Conservation (phyloP, 2,797 vertebrate species). For the Sparidentex hasta region DNA sequence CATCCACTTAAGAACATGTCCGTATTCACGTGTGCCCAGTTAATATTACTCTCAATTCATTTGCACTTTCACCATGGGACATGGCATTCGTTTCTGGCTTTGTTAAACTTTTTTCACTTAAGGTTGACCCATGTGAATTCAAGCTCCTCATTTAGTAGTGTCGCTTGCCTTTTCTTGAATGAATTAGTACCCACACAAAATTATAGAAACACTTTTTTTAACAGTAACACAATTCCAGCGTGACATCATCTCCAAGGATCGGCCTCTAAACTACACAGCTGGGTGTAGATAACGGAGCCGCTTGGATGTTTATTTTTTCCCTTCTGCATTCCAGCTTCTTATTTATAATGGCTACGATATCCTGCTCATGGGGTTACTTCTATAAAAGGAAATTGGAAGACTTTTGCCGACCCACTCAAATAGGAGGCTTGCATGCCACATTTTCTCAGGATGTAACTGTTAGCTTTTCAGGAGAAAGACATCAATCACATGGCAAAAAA, state of each 20-base stretch:
- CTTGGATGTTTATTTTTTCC: slow-evolving; percentile 78
- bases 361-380: slow-evolving; percentile 77
- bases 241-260: slow-evolving; percentile 74
- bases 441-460: slow-evolving; percentile 73
- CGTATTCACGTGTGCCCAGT: not conserved
- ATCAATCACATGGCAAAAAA: slow-evolving; percentile 61
- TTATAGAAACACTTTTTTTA: slow-evolving; percentile 51
- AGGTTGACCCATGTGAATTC: slow-evolving; percentile 16
- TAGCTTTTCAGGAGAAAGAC: slow-evolving; percentile 65
- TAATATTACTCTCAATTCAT: not conserved
- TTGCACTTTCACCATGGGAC: not conserved
- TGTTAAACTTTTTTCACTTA: slow-evolving; percentile 17
- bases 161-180: slow-evolving; percentile 45
- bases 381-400: slow-evolving; percentile 83
- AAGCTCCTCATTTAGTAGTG: slow-evolving; percentile 27
- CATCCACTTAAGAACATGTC: not conserved
- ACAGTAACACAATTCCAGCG: slow-evolving; percentile 63
- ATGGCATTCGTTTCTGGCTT: slow-evolving; percentile 2
- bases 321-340: slow-evolving; percentile 81
- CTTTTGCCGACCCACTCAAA: slow-evolving; percentile 61
- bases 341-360: slow-evolving; percentile 82
- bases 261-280: slow-evolving; percentile 74
- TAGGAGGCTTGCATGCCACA: slow-evolving; percentile 66
- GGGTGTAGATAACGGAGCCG: slow-evolving; percentile 74
- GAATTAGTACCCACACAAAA: slow-evolving; percentile 41